Evolutionary conservation across 1,140 invertebrate genomes (phyloP), one percentile per base, ranked within the genome.

Genomic region (Trichonephila clavipes): DNA sequence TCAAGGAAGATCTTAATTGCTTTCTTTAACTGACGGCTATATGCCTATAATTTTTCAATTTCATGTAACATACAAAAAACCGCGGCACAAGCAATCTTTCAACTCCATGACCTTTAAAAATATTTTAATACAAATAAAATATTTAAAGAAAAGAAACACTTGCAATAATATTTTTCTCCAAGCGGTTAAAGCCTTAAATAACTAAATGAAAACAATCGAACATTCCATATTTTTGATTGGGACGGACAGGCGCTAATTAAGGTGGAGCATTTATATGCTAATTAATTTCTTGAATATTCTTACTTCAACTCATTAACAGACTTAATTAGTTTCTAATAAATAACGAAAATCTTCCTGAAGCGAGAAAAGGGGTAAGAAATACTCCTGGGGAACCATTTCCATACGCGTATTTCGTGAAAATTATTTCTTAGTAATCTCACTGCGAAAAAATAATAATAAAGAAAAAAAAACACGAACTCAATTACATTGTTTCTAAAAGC

Each of bases 311-410:
- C 24, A 10, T 14, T 62, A 28, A 24, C 66, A 24, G n/a, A 0
- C 21, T 69, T 69, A 69, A 69, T 69, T 69, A 69, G 66, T 69
- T 69, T 24, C 66, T 69, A 69, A 69, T 69, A 69, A 69, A 24
- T 69, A 69, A n/a, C 8, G 10, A n/a, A 8, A n/a, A 28, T 69
- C n/a, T 69, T 69, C 24, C n/a, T 28, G n/a, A 69, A 8, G 10
- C 21, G n/a, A 2, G 10, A 28, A 69, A 12, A 69, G 24, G 6
- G 19, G n/a, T 10, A 10, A 69, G 28, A 69, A 69, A 28, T 7
- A 69, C 10, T 69, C 66, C 66, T 14, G 14, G 66, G 66, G 66
- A 69, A 28, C 8, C 10, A 24, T 69, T 14, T n/a, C 24, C n/a
- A 69, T 28, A 24, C 3, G 21, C 66, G 24, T 28, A 14, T 69